phyloP scores from a whole-genome alignment of 2,888 invertebrate species.

The Leptinotarsa rubiginosa region DNA sequence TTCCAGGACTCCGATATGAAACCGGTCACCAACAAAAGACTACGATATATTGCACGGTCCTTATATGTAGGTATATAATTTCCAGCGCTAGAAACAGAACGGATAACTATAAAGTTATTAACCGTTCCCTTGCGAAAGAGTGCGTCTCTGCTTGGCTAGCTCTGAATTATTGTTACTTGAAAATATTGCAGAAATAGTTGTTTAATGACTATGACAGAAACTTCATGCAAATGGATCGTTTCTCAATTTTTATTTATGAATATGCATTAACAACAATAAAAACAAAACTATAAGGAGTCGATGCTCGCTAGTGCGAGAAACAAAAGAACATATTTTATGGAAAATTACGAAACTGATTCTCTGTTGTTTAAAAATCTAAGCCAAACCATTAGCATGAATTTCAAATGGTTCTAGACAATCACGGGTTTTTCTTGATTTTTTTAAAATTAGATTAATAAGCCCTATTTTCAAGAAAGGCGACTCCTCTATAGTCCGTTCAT shows the following conservation, averaged over 20 bases:
- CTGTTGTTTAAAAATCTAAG: no score
- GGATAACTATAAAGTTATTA: slow-evolving; percentile 25
- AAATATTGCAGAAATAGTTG: slow-evolving; percentile 36
- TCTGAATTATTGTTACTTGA: slow-evolving; percentile 36
- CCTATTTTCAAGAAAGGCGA: no score
- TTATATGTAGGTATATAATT: slow-evolving; percentile 12
- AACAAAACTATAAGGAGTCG: background rate
- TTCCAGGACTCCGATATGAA: no score
- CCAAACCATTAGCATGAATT: no score
- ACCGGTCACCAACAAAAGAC: background rate
- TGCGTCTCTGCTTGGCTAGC: slow-evolving; percentile 34
- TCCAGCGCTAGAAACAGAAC: slow-evolving; percentile 26
- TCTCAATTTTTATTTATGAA: background rate
- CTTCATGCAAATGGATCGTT: background rate
- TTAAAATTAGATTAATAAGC: no score
- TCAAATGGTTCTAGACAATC: no score
- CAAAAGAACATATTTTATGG: no score
- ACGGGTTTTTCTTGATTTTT: no score
- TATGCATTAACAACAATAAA: background rate
- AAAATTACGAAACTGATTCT: no score
- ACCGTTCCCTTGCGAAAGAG: slow-evolving; percentile 37
- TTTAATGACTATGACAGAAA: slow-evolving; percentile 23
- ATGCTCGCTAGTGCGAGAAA: no score
- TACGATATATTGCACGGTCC: slow-evolving; percentile 26
- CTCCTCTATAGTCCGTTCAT: no score